A percentile compares a stretch with the other conserved stretches of the same genome.
Conservation (phyloP, 1,140 invertebrate genomes). For the Pseudomyrmex gracilis region DNA sequence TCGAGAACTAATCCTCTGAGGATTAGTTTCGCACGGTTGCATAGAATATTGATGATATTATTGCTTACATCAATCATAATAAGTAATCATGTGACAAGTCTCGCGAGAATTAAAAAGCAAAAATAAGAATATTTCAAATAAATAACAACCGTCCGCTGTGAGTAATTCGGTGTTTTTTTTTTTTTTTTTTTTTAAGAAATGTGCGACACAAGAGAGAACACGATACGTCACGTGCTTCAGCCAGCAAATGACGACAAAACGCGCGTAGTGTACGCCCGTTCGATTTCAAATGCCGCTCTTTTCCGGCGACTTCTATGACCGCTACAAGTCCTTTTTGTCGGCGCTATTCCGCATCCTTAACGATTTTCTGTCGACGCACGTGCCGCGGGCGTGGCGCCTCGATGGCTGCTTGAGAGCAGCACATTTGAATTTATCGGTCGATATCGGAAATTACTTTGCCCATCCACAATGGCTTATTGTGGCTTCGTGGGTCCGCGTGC, state of each 20-base stretch:
- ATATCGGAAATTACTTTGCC: conserved; percentile 77
- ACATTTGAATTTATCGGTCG: conserved; percentile 78
- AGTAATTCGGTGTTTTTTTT: not conserved
- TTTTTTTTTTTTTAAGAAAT: not conserved
- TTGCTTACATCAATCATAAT: not conserved
- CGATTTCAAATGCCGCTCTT: conserved; percentile 4
- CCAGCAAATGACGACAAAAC: conserved; percentile 21
- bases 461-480: conserved; percentile 75
- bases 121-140: not conserved
- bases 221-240: not conserved
- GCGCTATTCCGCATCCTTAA: conserved; percentile 71
- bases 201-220: not conserved
- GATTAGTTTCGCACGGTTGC: conserved; percentile 17
- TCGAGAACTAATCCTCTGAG: conserved; percentile 22
- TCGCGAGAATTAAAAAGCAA: no score
- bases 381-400: conserved; percentile 70
- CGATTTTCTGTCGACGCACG: conserved; percentile 78
- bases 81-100: no score
- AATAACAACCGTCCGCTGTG: not conserved
- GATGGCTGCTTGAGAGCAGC: conserved; percentile 58
- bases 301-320: conserved; percentile 1
- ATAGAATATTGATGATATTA: not conserved
- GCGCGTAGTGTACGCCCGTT: conserved; percentile 2
- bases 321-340: conserved; percentile 54
- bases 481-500: conserved; percentile 53